Base-by-base conservation (phyloP, 2,797 vertebrate species). In the Heliangelus exortis region DNA sequence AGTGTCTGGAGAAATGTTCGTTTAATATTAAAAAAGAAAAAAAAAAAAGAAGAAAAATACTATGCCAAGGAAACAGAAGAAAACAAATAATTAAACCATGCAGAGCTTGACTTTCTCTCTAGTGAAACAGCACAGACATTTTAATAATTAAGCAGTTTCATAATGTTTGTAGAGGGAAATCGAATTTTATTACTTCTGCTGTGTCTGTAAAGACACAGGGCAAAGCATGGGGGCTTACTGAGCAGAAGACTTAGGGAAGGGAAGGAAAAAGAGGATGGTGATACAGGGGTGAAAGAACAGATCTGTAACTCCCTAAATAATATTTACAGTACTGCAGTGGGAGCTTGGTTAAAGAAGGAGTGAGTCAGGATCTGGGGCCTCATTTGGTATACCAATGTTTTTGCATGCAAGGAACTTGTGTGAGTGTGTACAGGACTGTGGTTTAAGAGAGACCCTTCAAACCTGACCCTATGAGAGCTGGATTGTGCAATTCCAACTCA, bases 121-220 rank as follows among this genome's bases (percentile, higher is more conserved):
- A 87, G 72, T 90, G 89, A 93, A 94, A 90, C 80, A 94, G 72
- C 72, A 74, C 22, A 95, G 84, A 51, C 58, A 94, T 95, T 92
- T 94, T 92, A 95, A 96, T 95, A 95, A 93, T 96, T 94, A 96
- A 94, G 65, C 45, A 61, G 72, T 87, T 93, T 89, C 90, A 48
- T 87, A 82, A 72, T 87, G 29, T 95, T 93, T 95, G 54, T 83
- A 87, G 87, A 87, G 48, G 75, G 89, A 95, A 96, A 89, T 25
- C 15, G 72, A 90, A 93, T 53, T 95, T 94, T 94, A 80, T 94
- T 95, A 45, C 47, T 89, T 92, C 65, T 92, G 33, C 86, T 55
- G 29, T 87, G 79, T 87, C 90, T 55, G 3, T 77, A 76, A 87
- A 89, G 84, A 65, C 59, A 58, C 20, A 26, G 67, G 47, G 72